phyloP scores from a whole-genome alignment of 2,888 invertebrate species.

The Linyphia triangularis region DNA sequence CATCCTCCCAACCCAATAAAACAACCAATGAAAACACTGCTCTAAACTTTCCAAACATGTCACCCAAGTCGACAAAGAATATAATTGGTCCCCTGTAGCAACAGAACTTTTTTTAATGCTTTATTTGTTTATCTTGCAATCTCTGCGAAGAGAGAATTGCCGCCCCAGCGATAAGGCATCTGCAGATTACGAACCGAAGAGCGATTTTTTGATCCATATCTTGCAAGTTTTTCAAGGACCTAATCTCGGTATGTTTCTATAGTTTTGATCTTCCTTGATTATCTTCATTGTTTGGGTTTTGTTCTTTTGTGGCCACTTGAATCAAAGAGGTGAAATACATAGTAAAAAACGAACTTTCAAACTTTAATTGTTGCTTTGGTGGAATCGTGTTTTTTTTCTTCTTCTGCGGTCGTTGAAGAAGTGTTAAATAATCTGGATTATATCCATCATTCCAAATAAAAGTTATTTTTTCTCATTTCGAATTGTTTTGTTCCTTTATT shows the following conservation, averaged over 20 bases:
- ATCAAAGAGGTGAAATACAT: not conserved
- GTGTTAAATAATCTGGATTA: too few relatives aligned
- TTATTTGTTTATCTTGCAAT: slow-evolving; percentile 48
- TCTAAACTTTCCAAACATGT: not conserved
- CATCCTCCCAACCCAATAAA: not conserved
- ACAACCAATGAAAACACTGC: slow-evolving; percentile 15
- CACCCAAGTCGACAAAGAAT: not conserved
- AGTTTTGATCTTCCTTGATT: slow-evolving; percentile 23
- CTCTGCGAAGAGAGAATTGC: slow-evolving; percentile 15
- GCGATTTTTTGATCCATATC: slow-evolving; percentile 65
- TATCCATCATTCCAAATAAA: too few relatives aligned
- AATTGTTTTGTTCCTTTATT: too few relatives aligned
- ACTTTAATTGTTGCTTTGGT: not conserved
- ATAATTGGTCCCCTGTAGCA: slow-evolving; percentile 2
- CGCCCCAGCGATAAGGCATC: slow-evolving; percentile 58
- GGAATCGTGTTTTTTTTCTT: not conserved
- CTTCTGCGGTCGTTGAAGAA: not conserved
- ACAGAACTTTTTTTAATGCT: slow-evolving; percentile 1
- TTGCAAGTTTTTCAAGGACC: slow-evolving; percentile 24
- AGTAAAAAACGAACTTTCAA: not conserved
- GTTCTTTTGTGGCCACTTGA: not conserved
- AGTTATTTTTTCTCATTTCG: too few relatives aligned
- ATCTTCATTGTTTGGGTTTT: slow-evolving; percentile 3
- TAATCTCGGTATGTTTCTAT: slow-evolving; percentile 43
- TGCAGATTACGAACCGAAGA: slow-evolving; percentile 39